Evolutionary conservation across 2,888 invertebrate species (phyloP).

Genomic region (Antitype chi): DNA sequence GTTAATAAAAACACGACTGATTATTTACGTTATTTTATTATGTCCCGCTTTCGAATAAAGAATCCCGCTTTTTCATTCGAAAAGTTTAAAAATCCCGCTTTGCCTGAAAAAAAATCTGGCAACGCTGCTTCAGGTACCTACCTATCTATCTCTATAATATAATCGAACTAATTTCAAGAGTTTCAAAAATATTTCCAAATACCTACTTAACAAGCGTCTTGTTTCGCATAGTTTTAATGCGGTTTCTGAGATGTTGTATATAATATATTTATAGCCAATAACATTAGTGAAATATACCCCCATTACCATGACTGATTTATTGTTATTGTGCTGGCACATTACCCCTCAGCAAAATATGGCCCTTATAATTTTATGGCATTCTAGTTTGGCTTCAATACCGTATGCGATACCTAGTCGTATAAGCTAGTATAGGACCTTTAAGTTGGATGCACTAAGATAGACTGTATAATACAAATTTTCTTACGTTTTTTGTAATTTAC

Average conservation of each 20-base stretch:
- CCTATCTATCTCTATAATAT: background rate
- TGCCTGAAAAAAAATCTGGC: too few relatives aligned
- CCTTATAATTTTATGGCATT: slow-evolving; percentile 7
- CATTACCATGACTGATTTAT: slow-evolving; percentile 44
- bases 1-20: too few relatives aligned
- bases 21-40: too few relatives aligned
- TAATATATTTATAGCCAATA: slow-evolving; percentile 40
- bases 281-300: slow-evolving; percentile 44
- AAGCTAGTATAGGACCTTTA: background rate
- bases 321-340: slow-evolving; percentile 42
- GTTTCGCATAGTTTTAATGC: background rate
- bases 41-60: too few relatives aligned
- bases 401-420: background rate
- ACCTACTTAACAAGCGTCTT: background rate
- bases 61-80: too few relatives aligned
- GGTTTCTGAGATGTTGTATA: background rate
- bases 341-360: slow-evolving; percentile 15
- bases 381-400: background rate
- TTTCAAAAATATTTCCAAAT: background rate
- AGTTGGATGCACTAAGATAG: too few relatives aligned
- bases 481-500: too few relatives aligned
- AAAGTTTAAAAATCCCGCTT: too few relatives aligned
- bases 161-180: background rate
- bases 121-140: background rate
- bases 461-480: background rate